Evolutionary conservation across 2,113 vertebrate genomes (phyloP).

Genomic region (Takifugu flavidus): DNA sequence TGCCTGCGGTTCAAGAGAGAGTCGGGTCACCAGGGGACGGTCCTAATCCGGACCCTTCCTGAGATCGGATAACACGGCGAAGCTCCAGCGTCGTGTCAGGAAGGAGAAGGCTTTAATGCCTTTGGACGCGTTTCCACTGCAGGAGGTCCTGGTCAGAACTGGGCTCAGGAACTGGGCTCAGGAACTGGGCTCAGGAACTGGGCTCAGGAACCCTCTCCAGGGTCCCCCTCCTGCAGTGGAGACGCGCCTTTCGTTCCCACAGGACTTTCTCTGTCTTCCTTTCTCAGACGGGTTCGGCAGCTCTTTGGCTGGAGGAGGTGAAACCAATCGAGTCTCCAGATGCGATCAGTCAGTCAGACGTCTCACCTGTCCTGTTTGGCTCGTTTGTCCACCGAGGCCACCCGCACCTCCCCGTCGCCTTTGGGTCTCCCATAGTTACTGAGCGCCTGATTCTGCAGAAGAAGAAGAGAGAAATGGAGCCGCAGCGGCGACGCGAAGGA

Average conservation of each 20-base stretch:
- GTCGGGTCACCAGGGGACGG: background rate
- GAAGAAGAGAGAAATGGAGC: too few relatives aligned
- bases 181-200: too few relatives aligned
- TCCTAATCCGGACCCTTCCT: too few relatives aligned
- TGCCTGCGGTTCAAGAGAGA: conserved; percentile 73
- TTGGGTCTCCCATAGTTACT: conserved; percentile 90
- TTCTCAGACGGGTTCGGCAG: background rate
- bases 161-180: too few relatives aligned
- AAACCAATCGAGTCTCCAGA: conserved; percentile 5
- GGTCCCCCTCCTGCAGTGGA: too few relatives aligned
- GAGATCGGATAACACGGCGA: too few relatives aligned
- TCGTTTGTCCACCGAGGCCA: conserved; percentile 90
- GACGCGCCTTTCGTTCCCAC: too few relatives aligned
- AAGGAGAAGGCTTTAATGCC: background rate
- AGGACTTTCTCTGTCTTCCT: background rate
- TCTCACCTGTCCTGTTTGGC: conserved; percentile 94
- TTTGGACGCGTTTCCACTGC: too few relatives aligned
- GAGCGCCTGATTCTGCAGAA: conserved; percentile 86
- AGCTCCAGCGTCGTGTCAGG: background rate
- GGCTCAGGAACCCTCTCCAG: too few relatives aligned
- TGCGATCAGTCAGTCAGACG: conserved; percentile 2
- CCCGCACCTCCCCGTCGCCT: conserved; percentile 91
- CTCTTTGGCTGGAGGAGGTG: background rate
- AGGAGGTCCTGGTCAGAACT: too few relatives aligned
- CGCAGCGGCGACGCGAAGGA: too few relatives aligned